Percentiles rank a stretch among this genome's conserved stretches.
Evolutionary conservation across 2,888 invertebrate genomes (phyloP).

Genomic region (Rhamphomyia laevipes): DNA sequence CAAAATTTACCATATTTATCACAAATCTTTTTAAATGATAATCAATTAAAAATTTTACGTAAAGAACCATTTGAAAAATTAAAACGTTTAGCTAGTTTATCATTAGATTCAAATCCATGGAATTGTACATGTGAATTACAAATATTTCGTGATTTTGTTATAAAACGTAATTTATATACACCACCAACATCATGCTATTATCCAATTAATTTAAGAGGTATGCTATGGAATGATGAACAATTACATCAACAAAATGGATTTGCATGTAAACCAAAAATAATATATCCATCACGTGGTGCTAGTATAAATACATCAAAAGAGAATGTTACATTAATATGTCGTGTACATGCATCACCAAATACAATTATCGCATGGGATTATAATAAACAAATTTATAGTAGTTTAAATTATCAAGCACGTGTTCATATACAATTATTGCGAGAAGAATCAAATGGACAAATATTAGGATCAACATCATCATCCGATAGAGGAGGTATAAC

Average conservation of each 20-base stretch:
- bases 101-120: slow-evolving; percentile 74
- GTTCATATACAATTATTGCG: slow-evolving; percentile 27
- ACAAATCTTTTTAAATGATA: slow-evolving; percentile 58
- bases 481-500: neutral
- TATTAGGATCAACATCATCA: slow-evolving; percentile 22
- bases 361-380: slow-evolving; percentile 63
- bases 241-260: slow-evolving; percentile 52
- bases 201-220: slow-evolving; percentile 55
- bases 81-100: slow-evolving; percentile 57
- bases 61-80: slow-evolving; percentile 52
- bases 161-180: slow-evolving; percentile 61
- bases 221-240: slow-evolving; percentile 53
- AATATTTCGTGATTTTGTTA: slow-evolving; percentile 63
- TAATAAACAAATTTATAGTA: slow-evolving; percentile 40
- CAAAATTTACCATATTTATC: slow-evolving; percentile 55
- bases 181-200: slow-evolving; percentile 61
- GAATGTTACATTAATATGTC: slow-evolving; percentile 61
- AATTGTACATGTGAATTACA: slow-evolving; percentile 75
- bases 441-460: slow-evolving; percentile 31
- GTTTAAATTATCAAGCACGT: slow-evolving; percentile 17
- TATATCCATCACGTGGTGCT: slow-evolving; percentile 47
- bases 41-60: slow-evolving; percentile 56
- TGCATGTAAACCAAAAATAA: slow-evolving; percentile 68
- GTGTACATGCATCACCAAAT: slow-evolving; percentile 60
- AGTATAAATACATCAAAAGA: slow-evolving; percentile 51